Evolutionary conservation across 1,140 invertebrate species (phyloP).

Genomic region (Archivesica marissinica): DNA sequence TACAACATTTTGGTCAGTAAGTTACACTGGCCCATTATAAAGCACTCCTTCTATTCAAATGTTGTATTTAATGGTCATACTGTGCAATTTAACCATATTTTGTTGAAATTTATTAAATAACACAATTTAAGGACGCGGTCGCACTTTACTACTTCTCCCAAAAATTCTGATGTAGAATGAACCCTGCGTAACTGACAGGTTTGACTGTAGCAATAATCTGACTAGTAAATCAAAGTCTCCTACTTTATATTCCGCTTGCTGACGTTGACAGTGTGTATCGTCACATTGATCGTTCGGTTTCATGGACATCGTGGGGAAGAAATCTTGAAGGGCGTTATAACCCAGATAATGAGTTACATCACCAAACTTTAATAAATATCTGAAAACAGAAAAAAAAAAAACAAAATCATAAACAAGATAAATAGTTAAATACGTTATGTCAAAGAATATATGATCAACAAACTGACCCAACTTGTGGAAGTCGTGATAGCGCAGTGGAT

Average conservation of each 20-base stretch:
- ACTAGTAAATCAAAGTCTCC: neutral
- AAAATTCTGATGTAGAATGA: neutral
- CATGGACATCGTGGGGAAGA: conserved; percentile 96
- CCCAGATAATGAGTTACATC: conserved; percentile 95
- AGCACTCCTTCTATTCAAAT: too few relatives aligned
- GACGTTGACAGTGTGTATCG: conserved; percentile 90
- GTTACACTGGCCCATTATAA: too few relatives aligned
- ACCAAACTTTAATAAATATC: conserved; percentile 95
- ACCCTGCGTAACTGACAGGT: neutral
- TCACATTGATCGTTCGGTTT: conserved; percentile 97
- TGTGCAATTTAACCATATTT: neutral
- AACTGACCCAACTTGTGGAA: too few relatives aligned
- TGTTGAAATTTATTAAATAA: neutral
- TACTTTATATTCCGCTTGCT: conserved; percentile 89
- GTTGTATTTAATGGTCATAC: too few relatives aligned
- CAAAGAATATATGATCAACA: too few relatives aligned
- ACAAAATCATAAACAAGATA: too few relatives aligned
- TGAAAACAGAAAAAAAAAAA: conserved; percentile 76
- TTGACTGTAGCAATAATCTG: neutral
- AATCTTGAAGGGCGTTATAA: conserved; percentile 98
- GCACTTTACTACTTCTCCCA: neutral
- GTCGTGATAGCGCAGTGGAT: too few relatives aligned
- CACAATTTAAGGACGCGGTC: neutral
- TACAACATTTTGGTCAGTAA: too few relatives aligned
- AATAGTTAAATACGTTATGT: too few relatives aligned